phyloP scores from a whole-genome alignment of 2,888 invertebrate species.

The Hemicrepidius hirtus region DNA sequence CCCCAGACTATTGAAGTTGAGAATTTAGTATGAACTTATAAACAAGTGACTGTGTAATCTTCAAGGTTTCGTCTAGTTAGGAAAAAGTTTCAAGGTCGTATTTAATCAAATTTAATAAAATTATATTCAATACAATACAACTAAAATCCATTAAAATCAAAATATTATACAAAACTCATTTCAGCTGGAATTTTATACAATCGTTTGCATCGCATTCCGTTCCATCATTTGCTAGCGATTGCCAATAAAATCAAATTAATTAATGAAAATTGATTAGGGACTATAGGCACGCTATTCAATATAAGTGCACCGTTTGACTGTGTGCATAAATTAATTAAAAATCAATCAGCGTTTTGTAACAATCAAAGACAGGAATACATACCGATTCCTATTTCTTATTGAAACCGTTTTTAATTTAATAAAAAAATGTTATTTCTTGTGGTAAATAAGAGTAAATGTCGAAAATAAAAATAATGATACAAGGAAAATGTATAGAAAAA shows the following conservation, averaged over 20 bases:
- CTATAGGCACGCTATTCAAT: background rate
- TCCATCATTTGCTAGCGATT: background rate
- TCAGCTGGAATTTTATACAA: background rate
- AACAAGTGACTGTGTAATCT: too few relatives aligned
- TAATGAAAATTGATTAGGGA: conserved; percentile 23
- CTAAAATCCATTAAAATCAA: background rate
- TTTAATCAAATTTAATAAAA: background rate
- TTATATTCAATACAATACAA: background rate
- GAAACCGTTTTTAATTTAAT: too few relatives aligned
- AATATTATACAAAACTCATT: background rate
- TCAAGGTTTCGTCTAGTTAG: too few relatives aligned
- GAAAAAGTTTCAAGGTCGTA: too few relatives aligned
- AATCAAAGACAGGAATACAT: background rate
- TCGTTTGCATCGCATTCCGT: background rate
- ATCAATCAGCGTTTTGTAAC: background rate
- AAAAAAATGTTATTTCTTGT: too few relatives aligned
- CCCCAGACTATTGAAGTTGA: too few relatives aligned
- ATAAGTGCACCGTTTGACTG: background rate
- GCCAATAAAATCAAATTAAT: conserved; percentile 19
- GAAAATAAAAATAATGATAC: too few relatives aligned
- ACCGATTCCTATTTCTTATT: too few relatives aligned
- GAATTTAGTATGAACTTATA: too few relatives aligned
- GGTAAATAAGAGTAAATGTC: too few relatives aligned
- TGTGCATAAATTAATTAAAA: conserved; percentile 18
- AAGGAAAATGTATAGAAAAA: too few relatives aligned